Evolutionary conservation across 2,888 invertebrate species (phyloP).

Genomic region (Tupiocoris notatus): DNA sequence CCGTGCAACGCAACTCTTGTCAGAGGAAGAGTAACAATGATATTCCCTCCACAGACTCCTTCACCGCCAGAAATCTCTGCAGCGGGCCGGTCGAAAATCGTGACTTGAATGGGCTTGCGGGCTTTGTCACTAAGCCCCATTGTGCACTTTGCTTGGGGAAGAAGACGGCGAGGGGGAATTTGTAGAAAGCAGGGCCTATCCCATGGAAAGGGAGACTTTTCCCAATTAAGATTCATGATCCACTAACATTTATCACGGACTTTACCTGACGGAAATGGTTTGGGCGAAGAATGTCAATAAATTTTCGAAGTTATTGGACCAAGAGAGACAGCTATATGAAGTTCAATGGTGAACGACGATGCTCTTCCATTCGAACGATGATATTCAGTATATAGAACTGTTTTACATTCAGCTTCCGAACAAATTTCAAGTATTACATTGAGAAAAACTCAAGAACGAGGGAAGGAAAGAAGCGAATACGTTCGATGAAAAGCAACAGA

Average conservation of each 20-base stretch:
- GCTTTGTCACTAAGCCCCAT: conserved; percentile 14
- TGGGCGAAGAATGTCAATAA: no score
- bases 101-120: conserved; percentile 26
- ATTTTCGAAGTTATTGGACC: no score
- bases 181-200: background rate
- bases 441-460: no score
- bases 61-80: background rate
- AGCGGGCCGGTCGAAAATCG: conserved; percentile 10
- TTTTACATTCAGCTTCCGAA: no score
- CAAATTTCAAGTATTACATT: no score
- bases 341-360: no score
- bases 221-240: conserved; percentile 20
- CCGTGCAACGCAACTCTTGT: conserved; percentile 13
- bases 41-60: background rate
- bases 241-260: background rate
- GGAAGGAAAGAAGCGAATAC: no score
- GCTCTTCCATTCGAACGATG: no score
- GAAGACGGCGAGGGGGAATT: background rate
- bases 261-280: background rate
- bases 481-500: no score
- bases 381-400: no score
- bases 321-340: no score
- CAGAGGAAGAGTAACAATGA: conserved; percentile 9
- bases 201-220: background rate
- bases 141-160: conserved; percentile 4